Percentiles rank a stretch among this genome's conserved stretches.
phyloP scores from a whole-genome alignment of 2,797 vertebrate species.

The Apogon talboti region DNA sequence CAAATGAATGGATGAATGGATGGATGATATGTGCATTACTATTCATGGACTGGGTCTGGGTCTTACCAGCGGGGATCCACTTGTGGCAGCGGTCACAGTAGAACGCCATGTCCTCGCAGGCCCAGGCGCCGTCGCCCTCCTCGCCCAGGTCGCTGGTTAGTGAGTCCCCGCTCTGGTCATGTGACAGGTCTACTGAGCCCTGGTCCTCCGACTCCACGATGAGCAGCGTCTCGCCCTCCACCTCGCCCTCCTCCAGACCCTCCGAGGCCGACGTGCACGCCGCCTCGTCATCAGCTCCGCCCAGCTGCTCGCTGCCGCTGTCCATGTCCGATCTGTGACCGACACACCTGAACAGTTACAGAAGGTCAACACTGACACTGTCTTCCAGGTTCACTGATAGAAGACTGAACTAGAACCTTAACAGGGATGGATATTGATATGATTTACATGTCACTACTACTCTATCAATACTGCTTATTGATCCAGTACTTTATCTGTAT shows the following conservation, averaged over 20 bases:
- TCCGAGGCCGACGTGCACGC: constrained; percentile 92
- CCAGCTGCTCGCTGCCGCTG: constrained; percentile 70
- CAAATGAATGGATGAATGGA: no score
- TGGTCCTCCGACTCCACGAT: constrained; percentile 97
- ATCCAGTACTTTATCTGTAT: no score
- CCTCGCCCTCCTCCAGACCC: constrained; percentile 96
- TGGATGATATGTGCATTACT: no score
- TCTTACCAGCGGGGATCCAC: constrained; percentile 88
- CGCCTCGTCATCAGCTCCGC: constrained; percentile 88
- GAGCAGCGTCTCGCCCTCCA: constrained; percentile 95
- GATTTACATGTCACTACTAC: no score
- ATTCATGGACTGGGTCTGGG: no score
- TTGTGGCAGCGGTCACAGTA: constrained; percentile 98
- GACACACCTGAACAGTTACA: constrained; percentile 12
- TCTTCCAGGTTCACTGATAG: no score
- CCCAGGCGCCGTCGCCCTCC: constrained; percentile 85
- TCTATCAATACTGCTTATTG: no score
- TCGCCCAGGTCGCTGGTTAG: constrained; percentile 93
- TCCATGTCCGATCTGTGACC: constrained; percentile 52
- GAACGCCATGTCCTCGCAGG: constrained; percentile 91
- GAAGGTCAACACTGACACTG: background rate
- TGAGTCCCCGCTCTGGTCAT: constrained; percentile 97
- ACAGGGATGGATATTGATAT: no score
- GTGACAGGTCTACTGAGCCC: constrained; percentile 94
- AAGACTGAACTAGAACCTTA: no score